Conservation (phyloP, 2,797 vertebrate species). For the Alcedo atthis region DNA sequence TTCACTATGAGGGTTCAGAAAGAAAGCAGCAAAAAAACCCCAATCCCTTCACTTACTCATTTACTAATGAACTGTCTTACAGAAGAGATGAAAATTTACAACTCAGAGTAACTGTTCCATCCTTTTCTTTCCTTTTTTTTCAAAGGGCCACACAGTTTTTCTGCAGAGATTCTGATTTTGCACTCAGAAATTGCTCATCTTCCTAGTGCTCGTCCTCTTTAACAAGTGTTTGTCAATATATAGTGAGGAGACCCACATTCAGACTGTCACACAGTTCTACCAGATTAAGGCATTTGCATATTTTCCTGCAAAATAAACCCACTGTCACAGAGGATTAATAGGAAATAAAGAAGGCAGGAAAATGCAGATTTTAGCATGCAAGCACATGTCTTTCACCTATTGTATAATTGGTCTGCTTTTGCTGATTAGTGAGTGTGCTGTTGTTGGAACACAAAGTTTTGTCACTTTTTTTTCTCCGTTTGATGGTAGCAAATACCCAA, state of each 20-base stretch:
- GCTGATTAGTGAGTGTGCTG: conserved; percentile 49
- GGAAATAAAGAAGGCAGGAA: conserved; percentile 42
- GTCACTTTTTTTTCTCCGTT: background rate
- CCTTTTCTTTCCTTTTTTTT: background rate
- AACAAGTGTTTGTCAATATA: conserved; percentile 17
- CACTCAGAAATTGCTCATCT: background rate
- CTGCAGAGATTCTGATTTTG: background rate
- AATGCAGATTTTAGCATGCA: conserved; percentile 38
- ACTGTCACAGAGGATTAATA: conserved; percentile 60
- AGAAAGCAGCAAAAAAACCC: background rate
- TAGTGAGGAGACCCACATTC: conserved; percentile 4
- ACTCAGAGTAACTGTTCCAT: background rate
- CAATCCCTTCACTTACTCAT: background rate
- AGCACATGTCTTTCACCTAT: conserved; percentile 51
- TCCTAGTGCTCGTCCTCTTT: conserved; percentile 4
- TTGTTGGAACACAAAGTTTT: conserved; percentile 56
- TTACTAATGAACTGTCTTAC: background rate
- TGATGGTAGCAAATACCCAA: conserved; percentile 28
- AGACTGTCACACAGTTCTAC: conserved; percentile 23
- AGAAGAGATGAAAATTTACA: background rate
- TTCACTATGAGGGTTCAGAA: background rate
- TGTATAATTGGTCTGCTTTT: conserved; percentile 43
- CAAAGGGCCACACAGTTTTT: background rate
- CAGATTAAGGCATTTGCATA: conserved; percentile 66
- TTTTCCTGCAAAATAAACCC: conserved; percentile 61